Percentiles rank a stretch among this genome's conserved stretches.
phyloP scores from a whole-genome alignment of 1,140 invertebrate species.

The Drosophila santomea region DNA sequence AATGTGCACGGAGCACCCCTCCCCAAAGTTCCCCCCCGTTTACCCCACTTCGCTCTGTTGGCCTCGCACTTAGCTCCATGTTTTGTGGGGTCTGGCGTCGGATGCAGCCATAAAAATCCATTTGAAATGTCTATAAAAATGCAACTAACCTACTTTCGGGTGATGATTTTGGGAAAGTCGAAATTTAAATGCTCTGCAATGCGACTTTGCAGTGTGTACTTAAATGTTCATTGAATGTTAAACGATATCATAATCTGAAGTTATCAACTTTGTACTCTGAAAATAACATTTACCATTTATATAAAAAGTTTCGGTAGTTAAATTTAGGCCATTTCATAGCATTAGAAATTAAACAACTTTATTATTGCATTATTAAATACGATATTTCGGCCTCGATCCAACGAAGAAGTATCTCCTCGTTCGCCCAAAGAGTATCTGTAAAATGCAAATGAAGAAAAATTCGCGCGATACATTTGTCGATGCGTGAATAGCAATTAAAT shows the following conservation, averaged over 20 bases:
- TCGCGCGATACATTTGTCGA: slow-evolving; percentile 30
- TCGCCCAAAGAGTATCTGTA: neutral
- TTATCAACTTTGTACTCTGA: too few species aligned
- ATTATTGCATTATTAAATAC: neutral
- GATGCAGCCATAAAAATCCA: slow-evolving; percentile 68
- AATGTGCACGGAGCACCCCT: slow-evolving; percentile 35
- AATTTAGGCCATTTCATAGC: too few species aligned
- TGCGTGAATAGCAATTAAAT: slow-evolving; percentile 59
- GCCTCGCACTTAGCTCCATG: slow-evolving; percentile 41
- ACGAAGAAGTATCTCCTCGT: neutral
- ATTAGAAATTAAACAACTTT: too few species aligned
- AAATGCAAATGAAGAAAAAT: slow-evolving; percentile 36
- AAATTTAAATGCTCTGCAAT: slow-evolving; percentile 30
- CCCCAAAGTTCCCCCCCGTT: neutral
- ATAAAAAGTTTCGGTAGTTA: too few species aligned
- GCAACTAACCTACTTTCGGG: slow-evolving; percentile 66
- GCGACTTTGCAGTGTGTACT: too few species aligned
- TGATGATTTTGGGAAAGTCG: slow-evolving; percentile 17
- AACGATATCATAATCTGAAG: too few species aligned
- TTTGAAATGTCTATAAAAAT: slow-evolving; percentile 68
- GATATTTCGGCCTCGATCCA: too few species aligned
- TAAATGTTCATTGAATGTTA: too few species aligned
- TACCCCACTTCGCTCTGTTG: slow-evolving; percentile 10
- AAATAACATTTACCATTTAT: too few species aligned
- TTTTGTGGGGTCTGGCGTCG: slow-evolving; percentile 33